These are phyloP conservation scores for Busseola fusca DNA, from an alignment of 2,888 invertebrate genomes.

Conservation along the genomic window DNA sequence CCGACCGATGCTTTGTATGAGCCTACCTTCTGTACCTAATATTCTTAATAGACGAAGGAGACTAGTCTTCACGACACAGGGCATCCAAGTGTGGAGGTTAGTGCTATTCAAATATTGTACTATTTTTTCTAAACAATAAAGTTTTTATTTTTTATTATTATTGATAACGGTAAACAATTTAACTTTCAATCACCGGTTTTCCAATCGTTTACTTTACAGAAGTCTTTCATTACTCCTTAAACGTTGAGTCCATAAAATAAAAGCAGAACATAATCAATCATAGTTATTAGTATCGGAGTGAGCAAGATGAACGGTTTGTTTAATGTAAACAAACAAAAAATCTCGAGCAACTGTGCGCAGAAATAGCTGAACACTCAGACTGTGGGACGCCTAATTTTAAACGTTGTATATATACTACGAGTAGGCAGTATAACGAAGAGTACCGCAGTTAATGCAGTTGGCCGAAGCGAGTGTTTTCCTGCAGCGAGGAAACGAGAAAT, in stretches of 20 bases:
- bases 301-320: slow-evolving; percentile 43
- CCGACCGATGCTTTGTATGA: too few species aligned
- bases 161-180: slow-evolving; percentile 49
- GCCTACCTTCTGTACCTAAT: too few species aligned
- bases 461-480: not conserved
- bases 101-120: too few species aligned
- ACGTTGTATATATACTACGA: slow-evolving; percentile 5
- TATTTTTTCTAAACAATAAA: too few species aligned
- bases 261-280: slow-evolving; percentile 40
- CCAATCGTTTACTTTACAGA: slow-evolving; percentile 18
- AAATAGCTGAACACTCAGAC: slow-evolving; percentile 46
- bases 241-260: slow-evolving; percentile 44
- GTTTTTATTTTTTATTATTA: too few species aligned
- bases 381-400: slow-evolving; percentile 50
- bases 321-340: slow-evolving; percentile 36
- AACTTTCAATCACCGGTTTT: slow-evolving; percentile 26
- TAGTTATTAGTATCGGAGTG: slow-evolving; percentile 29
- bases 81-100: too few species aligned
- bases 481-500: slow-evolving; percentile 5
- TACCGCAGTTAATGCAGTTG: not conserved
- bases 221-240: slow-evolving; percentile 24
- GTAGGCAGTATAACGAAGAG: not conserved
- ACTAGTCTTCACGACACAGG: too few species aligned
- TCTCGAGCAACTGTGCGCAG: slow-evolving; percentile 13
- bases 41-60: too few species aligned